Base-by-base conservation (phyloP, 2,888 invertebrate genomes). In the Tenodera sinensis region DNA sequence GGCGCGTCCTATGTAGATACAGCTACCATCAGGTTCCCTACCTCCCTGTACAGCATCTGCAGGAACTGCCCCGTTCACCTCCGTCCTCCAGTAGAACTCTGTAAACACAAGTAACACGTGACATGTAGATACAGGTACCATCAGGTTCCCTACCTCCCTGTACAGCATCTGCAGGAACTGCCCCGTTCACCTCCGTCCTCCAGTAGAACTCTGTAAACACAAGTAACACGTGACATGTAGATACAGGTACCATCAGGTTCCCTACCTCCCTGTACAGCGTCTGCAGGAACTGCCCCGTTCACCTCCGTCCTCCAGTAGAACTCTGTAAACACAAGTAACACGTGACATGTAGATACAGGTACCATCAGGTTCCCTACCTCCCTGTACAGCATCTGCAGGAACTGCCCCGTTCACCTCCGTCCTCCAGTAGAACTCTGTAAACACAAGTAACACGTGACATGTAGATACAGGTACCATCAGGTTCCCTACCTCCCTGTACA, bases 401-500 rank as follows among this genome's bases (percentile, higher is more conserved):
- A 95, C 91, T 90, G 93, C 92, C 83, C 93, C 94, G 90, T 93
- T 93, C 47, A 84, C 83, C n/a, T n/a, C n/a, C n/a, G n/a, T n/a
- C n/a, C n/a, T n/a, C n/a, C n/a, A n/a, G n/a, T n/a, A n/a, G n/a
- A n/a, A n/a, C n/a, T n/a, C n/a, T n/a, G n/a, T n/a, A n/a, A n/a
- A n/a, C n/a, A n/a, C n/a, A n/a, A n/a, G n/a, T n/a, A n/a, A n/a
- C 92, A 84, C 97, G 95, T 0, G 97, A 97, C 0, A 97, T 96
- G 92, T 95, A 97, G 91, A 97, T 96, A 88, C 95, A 94, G 1
- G 95, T 94, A 0, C 97, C 97, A 91, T 97, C 97, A 25, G 93
- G 93, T 92, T 97, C 97, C 2, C 94, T 94, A 30, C 97, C 97
- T 84, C 95, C 96, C 9, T 91, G 91, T 0, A 96, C 94, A 2